phyloP scores from a whole-genome alignment of 1,140 invertebrate genomes.

The Lucilia cuprina region DNA sequence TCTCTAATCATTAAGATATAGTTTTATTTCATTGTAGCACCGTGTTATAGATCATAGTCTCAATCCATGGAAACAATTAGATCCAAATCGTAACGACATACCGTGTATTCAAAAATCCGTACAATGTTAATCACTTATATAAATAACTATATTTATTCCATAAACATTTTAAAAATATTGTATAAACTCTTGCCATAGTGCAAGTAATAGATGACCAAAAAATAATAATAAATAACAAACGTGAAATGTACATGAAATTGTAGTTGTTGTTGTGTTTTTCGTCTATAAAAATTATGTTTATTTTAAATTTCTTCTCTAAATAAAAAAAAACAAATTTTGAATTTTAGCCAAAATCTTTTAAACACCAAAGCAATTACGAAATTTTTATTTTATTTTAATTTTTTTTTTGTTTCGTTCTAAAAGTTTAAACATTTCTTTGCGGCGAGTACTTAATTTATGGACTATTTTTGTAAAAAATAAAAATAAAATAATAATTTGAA shows the following conservation, averaged over 20 bases:
- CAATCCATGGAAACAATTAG: no score
- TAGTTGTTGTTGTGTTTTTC: neutral
- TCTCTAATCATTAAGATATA: no score
- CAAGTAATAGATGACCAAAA: neutral
- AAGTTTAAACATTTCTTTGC: neutral
- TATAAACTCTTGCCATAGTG: neutral
- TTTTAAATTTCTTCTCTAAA: neutral
- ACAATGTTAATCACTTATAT: neutral
- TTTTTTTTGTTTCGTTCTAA: neutral
- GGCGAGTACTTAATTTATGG: no score
- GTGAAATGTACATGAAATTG: neutral
- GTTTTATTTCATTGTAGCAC: no score
- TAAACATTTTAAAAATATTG: neutral
- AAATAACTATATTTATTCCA: neutral
- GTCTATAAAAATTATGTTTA: conserved; percentile 8
- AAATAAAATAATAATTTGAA: neutral
- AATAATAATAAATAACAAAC: neutral
- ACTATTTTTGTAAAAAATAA: neutral
- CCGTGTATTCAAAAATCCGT: no score
- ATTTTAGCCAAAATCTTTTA: conserved; percentile 23
- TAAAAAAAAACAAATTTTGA: conserved; percentile 21
- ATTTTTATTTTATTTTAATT: neutral
- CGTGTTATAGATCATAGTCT: no score
- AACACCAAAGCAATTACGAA: conserved; percentile 23
- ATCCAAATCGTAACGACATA: no score